Base-by-base conservation (phyloP, 2,888 invertebrate species). In the Cybosia mesomella region DNA sequence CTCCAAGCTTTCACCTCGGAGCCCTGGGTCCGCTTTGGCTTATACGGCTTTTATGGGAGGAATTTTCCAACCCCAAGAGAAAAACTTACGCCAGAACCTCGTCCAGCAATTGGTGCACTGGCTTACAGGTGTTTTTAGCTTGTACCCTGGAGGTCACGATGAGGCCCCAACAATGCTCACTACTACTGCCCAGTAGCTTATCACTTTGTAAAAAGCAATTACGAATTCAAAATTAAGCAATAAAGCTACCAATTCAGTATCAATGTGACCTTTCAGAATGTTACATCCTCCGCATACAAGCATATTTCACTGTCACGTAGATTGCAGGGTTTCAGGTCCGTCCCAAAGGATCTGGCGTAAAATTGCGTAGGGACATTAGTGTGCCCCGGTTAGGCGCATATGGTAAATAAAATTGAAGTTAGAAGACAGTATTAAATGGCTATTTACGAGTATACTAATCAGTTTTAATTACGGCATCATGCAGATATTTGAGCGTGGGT, bases 301-400 rank as follows among this genome's bases (percentile, higher is more conserved):
- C 62, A 62, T 62, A 67, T 61, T 61, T 67, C 60, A 62, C 66
- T 61, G 68, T 74, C 80, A 80, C 85, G 81, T 85, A 85, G 75
- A 82, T 85, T 78, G 84, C 70, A 76, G 79, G 84, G 82, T 86
- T 83, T 76, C 83, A 77, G 71, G 77, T 59, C 55, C 32, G 18
- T 81, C 85, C 84, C 84, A 32, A 22, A 76, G 83, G 87, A 73
- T 18, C 24, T 58, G 21, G 79, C 76, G 77, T 81, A 84, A 85
- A 87, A 87, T 87, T 87, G 86, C 83, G 81, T 79, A 70, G 88
- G 86, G 87, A 81, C 80, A 79, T 80, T 80, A 84, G 71, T 54
- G 74, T 73, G 75, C 72, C 83, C 87, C 71, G 64, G 60, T 72
- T 69, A 63, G 71, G 70, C 59, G 58, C 70, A 71, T 76, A 80